Conservation (phyloP, 2,888 invertebrate species). For the Dioctria rufipes region DNA sequence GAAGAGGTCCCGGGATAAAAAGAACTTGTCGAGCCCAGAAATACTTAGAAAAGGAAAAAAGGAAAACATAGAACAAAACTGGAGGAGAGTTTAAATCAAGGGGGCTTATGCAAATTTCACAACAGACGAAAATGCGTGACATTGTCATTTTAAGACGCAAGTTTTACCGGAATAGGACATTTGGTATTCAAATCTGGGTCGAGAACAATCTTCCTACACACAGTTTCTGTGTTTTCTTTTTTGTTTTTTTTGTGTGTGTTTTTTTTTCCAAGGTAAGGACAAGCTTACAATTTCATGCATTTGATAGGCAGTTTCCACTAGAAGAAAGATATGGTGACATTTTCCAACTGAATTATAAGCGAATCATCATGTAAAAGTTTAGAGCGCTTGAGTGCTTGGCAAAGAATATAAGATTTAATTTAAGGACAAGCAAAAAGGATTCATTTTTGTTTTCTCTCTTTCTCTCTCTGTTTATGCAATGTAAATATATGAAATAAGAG, state of each 20-base stretch:
- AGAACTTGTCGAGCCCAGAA: conserved; percentile 5
- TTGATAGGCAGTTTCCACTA: neutral
- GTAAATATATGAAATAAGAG: too few relatives aligned
- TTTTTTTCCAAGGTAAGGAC: neutral
- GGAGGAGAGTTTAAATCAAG: conserved; percentile 20
- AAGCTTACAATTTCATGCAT: neutral
- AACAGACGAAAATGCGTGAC: conserved; percentile 23
- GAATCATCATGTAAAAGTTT: neutral
- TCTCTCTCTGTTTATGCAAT: too few relatives aligned
- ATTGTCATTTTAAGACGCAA: conserved; percentile 29
- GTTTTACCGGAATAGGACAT: conserved; percentile 5
- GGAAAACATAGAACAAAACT: conserved; percentile 4
- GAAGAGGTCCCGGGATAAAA: conserved; percentile 6
- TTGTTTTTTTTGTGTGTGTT: too few relatives aligned
- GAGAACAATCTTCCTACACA: neutral
- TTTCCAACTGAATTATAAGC: neutral
- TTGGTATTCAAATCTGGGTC: conserved; percentile 22
- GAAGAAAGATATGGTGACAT: neutral
- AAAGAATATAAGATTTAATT: too few relatives aligned
- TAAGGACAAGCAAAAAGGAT: too few relatives aligned
- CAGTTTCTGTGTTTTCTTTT: conserved; percentile 6
- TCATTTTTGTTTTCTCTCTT: too few relatives aligned
- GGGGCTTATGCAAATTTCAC: conserved; percentile 19
- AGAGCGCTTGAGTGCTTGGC: too few relatives aligned
- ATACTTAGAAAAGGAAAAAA: neutral